These are phyloP conservation scores for Podarcis cretensis DNA, from an alignment of 2,113 vertebrate species.

Conservation along the genomic window DNA sequence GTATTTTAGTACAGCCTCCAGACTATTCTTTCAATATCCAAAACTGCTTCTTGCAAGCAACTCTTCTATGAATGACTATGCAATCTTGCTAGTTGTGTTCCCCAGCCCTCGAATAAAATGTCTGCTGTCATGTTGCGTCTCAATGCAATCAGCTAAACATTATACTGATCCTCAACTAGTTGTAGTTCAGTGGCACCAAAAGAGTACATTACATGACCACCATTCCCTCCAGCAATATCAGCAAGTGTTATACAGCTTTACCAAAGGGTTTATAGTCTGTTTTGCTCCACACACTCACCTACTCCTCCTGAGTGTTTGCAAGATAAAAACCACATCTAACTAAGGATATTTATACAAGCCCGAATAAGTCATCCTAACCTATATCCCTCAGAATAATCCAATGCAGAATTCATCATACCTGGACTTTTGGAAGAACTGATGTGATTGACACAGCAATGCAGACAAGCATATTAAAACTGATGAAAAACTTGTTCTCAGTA, in stretches of 20 bases:
- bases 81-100: not conserved
- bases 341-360: not conserved
- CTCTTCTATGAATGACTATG: not conserved
- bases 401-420: conserved; percentile 78
- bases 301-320: not conserved
- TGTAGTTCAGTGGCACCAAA: not conserved
- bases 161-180: not conserved
- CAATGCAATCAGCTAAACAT: not conserved
- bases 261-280: not conserved
- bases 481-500: conserved; percentile 91
- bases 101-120: not conserved
- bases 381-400: not conserved
- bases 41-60: not conserved
- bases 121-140: not conserved
- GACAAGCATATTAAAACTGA: conserved; percentile 87
- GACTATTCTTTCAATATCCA: not conserved
- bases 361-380: not conserved
- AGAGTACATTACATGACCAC: not conserved
- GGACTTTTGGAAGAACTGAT: conserved; percentile 89
- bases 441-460: conserved; percentile 84
- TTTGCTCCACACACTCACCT: not conserved
- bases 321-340: too few species aligned
- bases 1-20: not conserved
- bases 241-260: not conserved
- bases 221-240: not conserved